Evolutionary conservation across 1,140 invertebrate species (phyloP).

Genomic region (Cherax destructor): DNA sequence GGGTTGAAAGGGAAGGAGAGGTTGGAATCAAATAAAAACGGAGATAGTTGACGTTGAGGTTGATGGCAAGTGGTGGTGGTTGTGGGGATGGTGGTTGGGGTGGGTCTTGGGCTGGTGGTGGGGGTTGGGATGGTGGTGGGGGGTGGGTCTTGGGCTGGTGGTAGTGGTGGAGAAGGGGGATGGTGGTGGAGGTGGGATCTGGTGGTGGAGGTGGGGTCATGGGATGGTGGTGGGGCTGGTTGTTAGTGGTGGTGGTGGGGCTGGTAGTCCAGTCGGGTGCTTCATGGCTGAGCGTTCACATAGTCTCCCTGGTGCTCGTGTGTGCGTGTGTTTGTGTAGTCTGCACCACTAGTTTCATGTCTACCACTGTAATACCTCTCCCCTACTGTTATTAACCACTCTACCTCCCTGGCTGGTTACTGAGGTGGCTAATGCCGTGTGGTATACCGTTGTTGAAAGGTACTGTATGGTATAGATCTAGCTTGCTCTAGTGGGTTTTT

Average conservation of each 20-base stretch:
- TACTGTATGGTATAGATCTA: slow-evolving; percentile 36
- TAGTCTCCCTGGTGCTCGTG: slow-evolving; percentile 12
- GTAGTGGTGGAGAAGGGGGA: too few relatives aligned
- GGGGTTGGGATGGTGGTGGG: background rate
- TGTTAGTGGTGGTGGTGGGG: background rate
- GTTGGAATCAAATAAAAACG: too few relatives aligned
- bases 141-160: too few relatives aligned
- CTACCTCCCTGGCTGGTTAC: slow-evolving; percentile 22
- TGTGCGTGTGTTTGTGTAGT: slow-evolving; percentile 31
- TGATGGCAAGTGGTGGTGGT: background rate
- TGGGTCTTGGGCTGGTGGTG: too few relatives aligned
- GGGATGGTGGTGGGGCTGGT: background rate
- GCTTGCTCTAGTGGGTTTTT: slow-evolving; percentile 11
- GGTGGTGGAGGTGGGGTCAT: background rate
- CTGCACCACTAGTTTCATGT: slow-evolving; percentile 34
- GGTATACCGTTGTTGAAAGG: slow-evolving; percentile 19
- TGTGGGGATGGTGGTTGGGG: background rate
- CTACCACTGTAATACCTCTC: slow-evolving; percentile 33
- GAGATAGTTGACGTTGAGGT: background rate
- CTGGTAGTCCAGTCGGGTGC: background rate
- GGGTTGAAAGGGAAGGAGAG: too few relatives aligned
- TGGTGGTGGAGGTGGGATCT: too few relatives aligned
- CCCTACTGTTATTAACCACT: slow-evolving; percentile 32
- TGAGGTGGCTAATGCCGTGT: slow-evolving; percentile 22
- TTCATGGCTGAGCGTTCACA: slow-evolving; percentile 22